Base-by-base conservation (phyloP, 2,888 invertebrate genomes). In the Meandrusa payeni region DNA sequence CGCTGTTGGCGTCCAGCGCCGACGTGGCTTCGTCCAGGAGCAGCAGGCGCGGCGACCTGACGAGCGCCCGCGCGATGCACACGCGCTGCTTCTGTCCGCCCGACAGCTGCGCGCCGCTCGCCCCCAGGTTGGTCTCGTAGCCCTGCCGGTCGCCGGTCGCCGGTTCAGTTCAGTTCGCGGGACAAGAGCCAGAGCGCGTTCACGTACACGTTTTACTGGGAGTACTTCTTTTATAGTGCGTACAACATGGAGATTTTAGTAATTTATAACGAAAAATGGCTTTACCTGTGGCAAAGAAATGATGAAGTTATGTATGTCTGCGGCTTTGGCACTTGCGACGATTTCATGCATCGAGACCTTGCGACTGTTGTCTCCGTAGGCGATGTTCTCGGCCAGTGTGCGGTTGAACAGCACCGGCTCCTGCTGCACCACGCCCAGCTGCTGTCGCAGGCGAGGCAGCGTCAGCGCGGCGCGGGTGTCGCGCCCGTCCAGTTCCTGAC, bases 401-500 rank as follows among this genome's bases (percentile, higher is more conserved):
- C 93, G 89, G 68, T 95, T 94, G 76, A 96, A 96, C 1, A 96
- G 89, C 5, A 94, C 91, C 0, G 95, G 96, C 60, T 96, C 96
- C 75, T 96, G 96, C 2, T 94, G 94, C 1, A 97, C 93, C 23
- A 96, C 90, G 1, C 95, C 95, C 45, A 96, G 82, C 64, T 94
- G 93, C 3, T 91, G 88, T 23, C 97, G 89, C 17, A 95, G 76
- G 46, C 91, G 90, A 0, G 91, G 85, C 12, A 95, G 69, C 5
- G 94, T 92, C 46, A 95, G 74, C 2, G 76, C 67, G 0, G 69
- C 68, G 10, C 88, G 82, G 23, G 90, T 89, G 61, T 93, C 89
- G 1, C 90, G 74, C 2, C 87, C 88, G 52, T 91, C 91, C 49
- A 91, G 54, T 23, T 88, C 86, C 87, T 89, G 49, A 7, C n/a